These are phyloP conservation scores for Scaptodrosophila latifasciaeformis DNA, from an alignment of 2,888 invertebrate species.

Conservation along the genomic window DNA sequence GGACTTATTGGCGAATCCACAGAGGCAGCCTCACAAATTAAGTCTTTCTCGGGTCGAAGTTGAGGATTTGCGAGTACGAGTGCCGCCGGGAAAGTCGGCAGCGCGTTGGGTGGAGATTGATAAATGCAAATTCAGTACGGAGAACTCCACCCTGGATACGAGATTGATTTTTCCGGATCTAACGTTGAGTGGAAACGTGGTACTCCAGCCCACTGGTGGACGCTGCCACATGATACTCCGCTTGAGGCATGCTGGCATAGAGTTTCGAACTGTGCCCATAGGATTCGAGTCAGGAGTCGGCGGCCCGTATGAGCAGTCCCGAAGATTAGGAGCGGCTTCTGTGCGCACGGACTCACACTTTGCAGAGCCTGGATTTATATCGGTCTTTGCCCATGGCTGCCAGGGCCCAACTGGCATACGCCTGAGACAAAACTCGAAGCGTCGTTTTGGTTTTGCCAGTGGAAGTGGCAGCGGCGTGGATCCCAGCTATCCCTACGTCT, in stretches of 20 bases:
- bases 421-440: conserved; percentile 71
- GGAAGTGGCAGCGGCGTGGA: conserved; percentile 15
- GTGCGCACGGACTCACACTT: conserved; percentile 87
- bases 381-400: conserved; percentile 90
- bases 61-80: conserved; percentile 77
- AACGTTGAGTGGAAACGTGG: conserved; percentile 85
- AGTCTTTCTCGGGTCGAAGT: conserved; percentile 65
- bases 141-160: conserved; percentile 84
- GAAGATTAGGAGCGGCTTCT: conserved; percentile 66
- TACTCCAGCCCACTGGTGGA: conserved; percentile 77
- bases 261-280: conserved; percentile 83
- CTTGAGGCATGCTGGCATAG: conserved; percentile 85
- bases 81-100: conserved; percentile 80
- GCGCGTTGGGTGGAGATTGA: conserved; percentile 82
- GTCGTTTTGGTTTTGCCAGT: conserved; percentile 61
- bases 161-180: conserved; percentile 86
- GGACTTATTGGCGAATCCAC: conserved; percentile 37
- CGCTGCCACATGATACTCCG: conserved; percentile 87
- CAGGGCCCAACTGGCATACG: conserved; percentile 76
- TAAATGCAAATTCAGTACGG: conserved; percentile 84
- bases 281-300: conserved; percentile 45
- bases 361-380: conserved; percentile 88
- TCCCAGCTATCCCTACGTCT: conserved; percentile 10
- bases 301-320: conserved; percentile 57
- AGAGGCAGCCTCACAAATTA: conserved; percentile 62